These are phyloP conservation scores for Muntiacus reevesi DNA, from an alignment of 2,113 vertebrate genomes.

Conservation along the genomic window DNA sequence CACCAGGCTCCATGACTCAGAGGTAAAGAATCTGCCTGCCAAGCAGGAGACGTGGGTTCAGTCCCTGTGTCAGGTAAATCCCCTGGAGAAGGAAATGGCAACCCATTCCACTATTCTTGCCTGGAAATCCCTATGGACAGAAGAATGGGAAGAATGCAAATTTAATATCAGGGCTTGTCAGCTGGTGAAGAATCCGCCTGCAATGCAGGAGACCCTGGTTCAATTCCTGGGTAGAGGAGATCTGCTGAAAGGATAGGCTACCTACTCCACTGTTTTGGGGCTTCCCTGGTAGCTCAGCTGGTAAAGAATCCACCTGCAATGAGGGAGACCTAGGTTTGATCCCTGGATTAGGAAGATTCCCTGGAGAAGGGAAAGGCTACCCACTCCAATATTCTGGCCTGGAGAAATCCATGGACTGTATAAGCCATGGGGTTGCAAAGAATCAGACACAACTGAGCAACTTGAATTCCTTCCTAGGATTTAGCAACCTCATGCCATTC, in stretches of 20 bases:
- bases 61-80: not conserved
- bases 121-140: not conserved
- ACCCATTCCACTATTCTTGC: not conserved
- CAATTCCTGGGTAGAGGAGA: not conserved
- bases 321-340: not conserved
- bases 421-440: not conserved
- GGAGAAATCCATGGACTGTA: not conserved
- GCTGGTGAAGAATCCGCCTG: not conserved
- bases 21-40: not conserved
- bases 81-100: not conserved
- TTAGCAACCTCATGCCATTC: not conserved
- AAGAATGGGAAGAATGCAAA: not conserved
- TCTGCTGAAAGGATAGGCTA: not conserved
- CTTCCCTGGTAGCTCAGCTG: not conserved
- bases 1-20: not conserved
- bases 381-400: not conserved
- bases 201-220: not conserved
- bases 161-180: not conserved
- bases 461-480: not conserved
- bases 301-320: not conserved
- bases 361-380: not conserved
- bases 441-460: fast-evolving
- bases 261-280: not conserved
- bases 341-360: not conserved
- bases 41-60: not conserved